Percentiles rank a stretch among this genome's conserved stretches.
Conservation (phyloP, 2,797 vertebrate genomes). For the Pitangus sulphuratus region DNA sequence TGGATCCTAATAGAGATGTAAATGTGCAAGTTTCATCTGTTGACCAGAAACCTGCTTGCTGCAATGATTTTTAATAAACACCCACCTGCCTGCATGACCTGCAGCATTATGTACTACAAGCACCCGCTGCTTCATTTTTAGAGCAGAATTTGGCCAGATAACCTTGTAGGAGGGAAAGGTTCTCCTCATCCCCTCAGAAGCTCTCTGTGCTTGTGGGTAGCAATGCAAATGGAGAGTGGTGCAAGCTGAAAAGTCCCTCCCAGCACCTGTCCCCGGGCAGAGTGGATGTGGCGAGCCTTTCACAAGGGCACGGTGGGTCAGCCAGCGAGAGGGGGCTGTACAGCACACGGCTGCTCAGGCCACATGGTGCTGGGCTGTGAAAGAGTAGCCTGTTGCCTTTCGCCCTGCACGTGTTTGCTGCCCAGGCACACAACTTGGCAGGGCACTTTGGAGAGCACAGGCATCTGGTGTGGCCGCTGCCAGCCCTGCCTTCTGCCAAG, state of each 20-base stretch:
- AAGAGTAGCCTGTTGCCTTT: not conserved
- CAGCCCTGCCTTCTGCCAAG: conserved; percentile 25
- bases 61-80: not conserved
- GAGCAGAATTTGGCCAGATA: not conserved
- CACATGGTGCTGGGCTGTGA: not conserved
- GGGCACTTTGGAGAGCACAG: fast-evolving
- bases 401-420: not conserved
- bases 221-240: not conserved
- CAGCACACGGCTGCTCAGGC: not conserved
- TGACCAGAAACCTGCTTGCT: not conserved
- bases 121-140: not conserved
- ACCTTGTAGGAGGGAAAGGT: not conserved
- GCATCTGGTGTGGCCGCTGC: not conserved
- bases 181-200: not conserved
- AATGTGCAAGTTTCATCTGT: not conserved
- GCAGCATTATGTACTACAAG: fast-evolving
- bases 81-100: not conserved
- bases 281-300: not conserved
- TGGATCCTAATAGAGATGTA: not conserved
- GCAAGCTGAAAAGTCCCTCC: not conserved
- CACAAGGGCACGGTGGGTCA: not conserved
- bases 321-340: not conserved
- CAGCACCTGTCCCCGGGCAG: fast-evolving
- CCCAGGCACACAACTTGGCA: conserved; percentile 3
- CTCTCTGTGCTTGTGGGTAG: not conserved